These are phyloP conservation scores for Conus betulinus DNA, from an alignment of 1,140 invertebrate species.

Conservation along the genomic window DNA sequence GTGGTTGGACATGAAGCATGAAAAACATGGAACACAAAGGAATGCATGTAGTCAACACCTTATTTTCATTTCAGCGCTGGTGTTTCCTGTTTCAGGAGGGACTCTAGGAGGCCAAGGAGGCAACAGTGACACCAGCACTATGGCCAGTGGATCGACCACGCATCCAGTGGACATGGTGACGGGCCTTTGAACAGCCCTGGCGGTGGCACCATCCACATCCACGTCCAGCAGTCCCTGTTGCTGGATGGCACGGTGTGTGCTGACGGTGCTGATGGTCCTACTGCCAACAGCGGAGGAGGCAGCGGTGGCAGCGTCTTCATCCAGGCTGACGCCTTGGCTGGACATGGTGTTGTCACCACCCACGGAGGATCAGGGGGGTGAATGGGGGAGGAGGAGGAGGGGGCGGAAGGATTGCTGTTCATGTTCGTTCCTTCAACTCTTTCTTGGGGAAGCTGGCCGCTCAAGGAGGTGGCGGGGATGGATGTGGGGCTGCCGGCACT, in stretches of 20 bases:
- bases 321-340: constrained; percentile 47
- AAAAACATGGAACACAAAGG: too few relatives aligned
- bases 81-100: constrained; percentile 41
- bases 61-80: too few relatives aligned
- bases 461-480: constrained; percentile 51
- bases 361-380: constrained; percentile 49
- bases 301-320: constrained; percentile 64
- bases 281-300: constrained; percentile 10
- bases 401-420: constrained; percentile 59
- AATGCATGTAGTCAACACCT: too few relatives aligned
- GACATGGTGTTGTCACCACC: constrained; percentile 57
- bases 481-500: constrained; percentile 59
- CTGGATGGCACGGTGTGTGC: constrained; percentile 56
- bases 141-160: constrained; percentile 52
- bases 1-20: too few relatives aligned
- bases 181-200: constrained; percentile 49
- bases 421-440: constrained; percentile 43
- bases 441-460: constrained; percentile 51
- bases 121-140: constrained; percentile 11
- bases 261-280: constrained; percentile 41
- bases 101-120: constrained; percentile 63
- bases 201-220: constrained; percentile 56
- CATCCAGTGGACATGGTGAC: constrained; percentile 50
- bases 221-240: constrained; percentile 29
- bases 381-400: constrained; percentile 52